Conservation (phyloP, 1,140 invertebrate species). For the Tetramorium parvispinum region DNA sequence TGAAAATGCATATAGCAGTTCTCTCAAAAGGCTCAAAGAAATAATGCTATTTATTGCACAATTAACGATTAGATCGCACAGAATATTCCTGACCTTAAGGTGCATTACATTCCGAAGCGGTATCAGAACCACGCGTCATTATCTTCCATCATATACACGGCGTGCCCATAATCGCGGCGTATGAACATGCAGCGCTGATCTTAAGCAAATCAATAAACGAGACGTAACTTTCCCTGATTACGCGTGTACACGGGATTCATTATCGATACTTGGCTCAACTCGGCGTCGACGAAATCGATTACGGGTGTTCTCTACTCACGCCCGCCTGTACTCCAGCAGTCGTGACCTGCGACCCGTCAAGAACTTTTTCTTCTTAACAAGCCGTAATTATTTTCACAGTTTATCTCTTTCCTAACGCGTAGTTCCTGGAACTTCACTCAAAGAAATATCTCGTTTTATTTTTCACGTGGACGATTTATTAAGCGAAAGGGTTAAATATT, state of each 20-base stretch:
- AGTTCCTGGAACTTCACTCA: neutral
- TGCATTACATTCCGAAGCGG: neutral
- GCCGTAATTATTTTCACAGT: neutral
- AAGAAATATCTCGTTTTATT: neutral
- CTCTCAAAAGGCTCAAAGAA: neutral
- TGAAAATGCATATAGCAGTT: neutral
- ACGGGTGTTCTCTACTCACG: neutral
- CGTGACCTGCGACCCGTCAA: neutral
- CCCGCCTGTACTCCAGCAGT: neutral
- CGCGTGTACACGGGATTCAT: neutral
- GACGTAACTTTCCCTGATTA: conserved; percentile 23
- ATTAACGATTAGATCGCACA: conserved; percentile 24
- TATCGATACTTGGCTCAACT: conserved; percentile 16
- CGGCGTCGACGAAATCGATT: neutral
- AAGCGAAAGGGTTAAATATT: neutral
- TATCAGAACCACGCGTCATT: conserved; percentile 12
- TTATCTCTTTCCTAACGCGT: neutral
- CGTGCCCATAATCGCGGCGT: neutral
- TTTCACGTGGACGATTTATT: neutral
- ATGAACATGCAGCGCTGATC: neutral
- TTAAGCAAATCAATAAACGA: conserved; percentile 44
- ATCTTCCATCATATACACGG: conserved; percentile 21
- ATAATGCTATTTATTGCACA: neutral
- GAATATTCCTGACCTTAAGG: neutral
- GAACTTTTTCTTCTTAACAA: neutral